A percentile compares a stretch with the other conserved stretches of the same genome.
phyloP scores from a whole-genome alignment of 2,113 vertebrate genomes.

The Tupaia chinensis region DNA sequence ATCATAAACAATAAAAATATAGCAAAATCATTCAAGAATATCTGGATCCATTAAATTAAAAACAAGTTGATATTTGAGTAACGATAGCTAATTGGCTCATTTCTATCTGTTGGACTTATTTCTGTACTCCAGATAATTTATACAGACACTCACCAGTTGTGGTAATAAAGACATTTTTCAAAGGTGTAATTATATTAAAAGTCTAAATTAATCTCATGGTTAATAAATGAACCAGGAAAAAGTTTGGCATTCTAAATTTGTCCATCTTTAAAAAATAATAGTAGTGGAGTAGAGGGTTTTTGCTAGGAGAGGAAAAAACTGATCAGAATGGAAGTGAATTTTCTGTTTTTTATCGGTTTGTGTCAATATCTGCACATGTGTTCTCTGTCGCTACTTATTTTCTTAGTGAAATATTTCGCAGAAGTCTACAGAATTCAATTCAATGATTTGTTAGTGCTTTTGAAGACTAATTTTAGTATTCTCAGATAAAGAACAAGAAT shows the following conservation, averaged over 20 bases:
- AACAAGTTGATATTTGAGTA: not conserved
- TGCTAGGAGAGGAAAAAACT: not conserved
- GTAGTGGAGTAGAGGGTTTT: not conserved
- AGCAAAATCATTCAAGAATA: not conserved
- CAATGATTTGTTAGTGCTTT: constrained; percentile 58
- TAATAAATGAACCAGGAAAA: constrained; percentile 40
- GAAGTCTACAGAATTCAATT: constrained; percentile 31
- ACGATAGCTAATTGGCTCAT: not conserved
- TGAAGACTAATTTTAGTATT: constrained; percentile 32
- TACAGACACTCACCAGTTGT: not conserved
- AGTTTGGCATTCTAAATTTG: constrained; percentile 40
- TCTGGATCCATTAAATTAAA: not conserved
- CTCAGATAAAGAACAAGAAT: not conserved
- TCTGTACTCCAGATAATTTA: not conserved
- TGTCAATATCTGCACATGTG: constrained; percentile 66
- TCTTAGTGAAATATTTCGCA: constrained; percentile 65
- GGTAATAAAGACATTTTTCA: constrained; percentile 11
- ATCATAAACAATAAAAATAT: constrained; percentile 2
- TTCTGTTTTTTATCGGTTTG: constrained; percentile 55
- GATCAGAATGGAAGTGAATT: constrained; percentile 33
- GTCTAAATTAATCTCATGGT: not conserved
- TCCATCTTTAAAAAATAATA: constrained; percentile 1
- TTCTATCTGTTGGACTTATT: not conserved
- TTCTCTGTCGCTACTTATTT: constrained; percentile 63
- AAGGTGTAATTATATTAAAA: constrained; percentile 49